Evolutionary conservation across 2,888 invertebrate genomes (phyloP), one percentile per base, ranked within the genome.

Genomic region (Idaea straminata): DNA sequence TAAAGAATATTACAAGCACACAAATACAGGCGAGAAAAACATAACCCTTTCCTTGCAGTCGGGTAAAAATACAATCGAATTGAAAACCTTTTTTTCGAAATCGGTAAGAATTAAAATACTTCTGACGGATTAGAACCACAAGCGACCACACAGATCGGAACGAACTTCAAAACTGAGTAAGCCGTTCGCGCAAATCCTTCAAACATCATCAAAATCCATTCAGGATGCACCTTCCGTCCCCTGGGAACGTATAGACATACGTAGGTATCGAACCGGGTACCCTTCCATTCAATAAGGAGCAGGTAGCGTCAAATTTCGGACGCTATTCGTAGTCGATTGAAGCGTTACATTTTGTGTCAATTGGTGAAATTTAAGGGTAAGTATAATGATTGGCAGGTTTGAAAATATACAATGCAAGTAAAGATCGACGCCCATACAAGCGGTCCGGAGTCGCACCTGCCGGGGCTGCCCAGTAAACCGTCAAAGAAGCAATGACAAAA

Each of bases 181-280:
- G 66, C 63, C 66, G 63, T 59, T 15, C 15, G 13, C 15, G 47
- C 62, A 35, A 69, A 68, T 64, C 65, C 65, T 61, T 61, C 63
- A 10, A 47, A 62, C 65, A 62, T 62, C 62, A 61, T 69, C 63
- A 67, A 63, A 64, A 64, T 34, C 65, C 64, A 60, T 68, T 64
- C 59, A 66, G 62, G 64, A 70, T 69, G 60, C 76, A 76, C 73
- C 76, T 76, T 74, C 74, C 72, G 65, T 66, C 74, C 67, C 72
- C 69, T 71, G 75, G 69, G 76, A 72, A 73, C 47, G 47, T 47
- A 69, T 61, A 62, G 63, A 61, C 36, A 68, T 66, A 47, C 13
- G 47, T 47, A 47, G 47, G 47, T 47, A 47, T 13, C 47, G 10
- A 47, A 47, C 47, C 47, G 3, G 47, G 61, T 67, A 69, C 70